These are phyloP conservation scores for Tyria jacobaeae DNA, from an alignment of 2,888 invertebrate genomes.

Conservation along the genomic window DNA sequence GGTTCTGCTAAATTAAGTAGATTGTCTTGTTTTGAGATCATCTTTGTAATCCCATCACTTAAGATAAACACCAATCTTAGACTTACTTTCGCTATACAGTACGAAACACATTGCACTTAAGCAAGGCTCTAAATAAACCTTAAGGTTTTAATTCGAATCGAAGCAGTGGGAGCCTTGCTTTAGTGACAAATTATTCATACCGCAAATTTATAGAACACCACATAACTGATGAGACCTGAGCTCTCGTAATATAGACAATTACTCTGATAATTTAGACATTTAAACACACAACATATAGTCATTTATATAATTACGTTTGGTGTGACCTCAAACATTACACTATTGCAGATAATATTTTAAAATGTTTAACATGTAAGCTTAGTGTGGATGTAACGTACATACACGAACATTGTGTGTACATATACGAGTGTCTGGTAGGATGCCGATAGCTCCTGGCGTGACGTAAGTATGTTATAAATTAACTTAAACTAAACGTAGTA, in stretches of 20 bases:
- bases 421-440: not conserved
- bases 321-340: not conserved
- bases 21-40: slow-evolving; percentile 6
- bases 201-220: not conserved
- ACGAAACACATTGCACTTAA: not conserved
- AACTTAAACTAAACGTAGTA: slow-evolving; percentile 56
- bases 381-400: not conserved
- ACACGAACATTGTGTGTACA: not conserved
- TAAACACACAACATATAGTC: slow-evolving; percentile 7
- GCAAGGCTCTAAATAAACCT: not conserved
- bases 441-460: slow-evolving; percentile 27
- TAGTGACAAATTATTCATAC: not conserved
- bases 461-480: slow-evolving; percentile 7
- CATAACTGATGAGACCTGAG: not conserved
- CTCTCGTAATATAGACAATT: slow-evolving; percentile 10
- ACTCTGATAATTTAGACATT: slow-evolving; percentile 7
- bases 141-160: not conserved
- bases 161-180: not conserved
- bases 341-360: not conserved
- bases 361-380: not conserved
- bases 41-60: not conserved
- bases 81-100: not conserved
- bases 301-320: not conserved
- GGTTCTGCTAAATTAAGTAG: not conserved
- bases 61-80: not conserved